phyloP scores from a whole-genome alignment of 2,888 invertebrate species.

The Drosophila kambysellisi region DNA sequence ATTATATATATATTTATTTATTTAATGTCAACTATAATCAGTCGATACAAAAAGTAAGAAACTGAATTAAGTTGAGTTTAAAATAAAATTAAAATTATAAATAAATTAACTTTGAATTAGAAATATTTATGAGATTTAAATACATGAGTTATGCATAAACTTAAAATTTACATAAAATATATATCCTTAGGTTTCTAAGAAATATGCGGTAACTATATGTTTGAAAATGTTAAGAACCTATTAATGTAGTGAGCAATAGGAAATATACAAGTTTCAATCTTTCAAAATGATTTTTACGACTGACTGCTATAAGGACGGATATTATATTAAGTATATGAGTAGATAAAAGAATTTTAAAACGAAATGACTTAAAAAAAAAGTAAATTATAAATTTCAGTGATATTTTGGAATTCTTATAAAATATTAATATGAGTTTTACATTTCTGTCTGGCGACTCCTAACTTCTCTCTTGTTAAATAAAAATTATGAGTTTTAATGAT shows the following conservation, averaged over 20 bases:
- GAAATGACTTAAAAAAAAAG: neutral
- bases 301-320: neutral
- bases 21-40: too few relatives aligned
- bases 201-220: too few relatives aligned
- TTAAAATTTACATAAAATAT: neutral
- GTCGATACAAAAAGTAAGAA: too few relatives aligned
- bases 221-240: too few relatives aligned
- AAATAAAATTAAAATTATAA: too few relatives aligned
- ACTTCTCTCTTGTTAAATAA: neutral
- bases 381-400: neutral
- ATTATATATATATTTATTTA: too few relatives aligned
- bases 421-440: neutral
- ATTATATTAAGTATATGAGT: neutral
- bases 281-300: too few relatives aligned
- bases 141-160: neutral
- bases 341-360: neutral
- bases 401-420: neutral
- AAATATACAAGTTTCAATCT: neutral
- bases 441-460: neutral
- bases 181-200: too few relatives aligned
- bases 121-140: too few relatives aligned
- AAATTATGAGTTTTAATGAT: neutral
- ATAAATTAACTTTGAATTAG: too few relatives aligned
- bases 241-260: neutral
- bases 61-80: too few relatives aligned